Conservation (phyloP, 1,140 invertebrate species). For the Akabosia matsudoensis region DNA sequence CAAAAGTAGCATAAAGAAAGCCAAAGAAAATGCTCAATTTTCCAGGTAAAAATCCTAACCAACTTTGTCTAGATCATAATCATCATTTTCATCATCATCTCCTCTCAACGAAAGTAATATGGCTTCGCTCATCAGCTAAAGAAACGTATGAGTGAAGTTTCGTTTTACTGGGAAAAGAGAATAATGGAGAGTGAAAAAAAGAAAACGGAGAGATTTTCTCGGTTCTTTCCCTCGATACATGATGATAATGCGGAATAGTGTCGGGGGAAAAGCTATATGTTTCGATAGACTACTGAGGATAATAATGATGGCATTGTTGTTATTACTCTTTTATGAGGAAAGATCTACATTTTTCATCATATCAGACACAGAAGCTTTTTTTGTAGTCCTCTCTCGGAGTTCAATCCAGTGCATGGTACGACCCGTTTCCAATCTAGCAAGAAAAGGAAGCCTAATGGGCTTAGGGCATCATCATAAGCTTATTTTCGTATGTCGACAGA, state of each 20-base stretch:
- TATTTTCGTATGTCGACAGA: too few relatives aligned
- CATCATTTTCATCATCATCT: not conserved
- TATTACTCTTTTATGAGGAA: not conserved
- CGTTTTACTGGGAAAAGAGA: not conserved
- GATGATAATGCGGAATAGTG: not conserved
- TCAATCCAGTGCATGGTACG: not conserved
- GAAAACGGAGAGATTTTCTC: not conserved
- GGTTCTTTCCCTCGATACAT: not conserved
- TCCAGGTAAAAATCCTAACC: too few relatives aligned
- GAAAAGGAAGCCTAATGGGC: not conserved
- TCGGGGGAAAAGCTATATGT: not conserved
- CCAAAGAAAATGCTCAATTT: too few relatives aligned
- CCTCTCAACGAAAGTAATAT: not conserved
- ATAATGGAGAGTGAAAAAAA: not conserved
- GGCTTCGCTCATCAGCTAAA: not conserved
- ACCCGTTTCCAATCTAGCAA: not conserved
- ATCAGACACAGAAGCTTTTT: not conserved
- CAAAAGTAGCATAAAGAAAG: too few relatives aligned
- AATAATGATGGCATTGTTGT: not conserved
- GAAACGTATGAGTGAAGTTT: not conserved
- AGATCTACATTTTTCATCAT: not conserved
- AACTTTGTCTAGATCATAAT: too few relatives aligned
- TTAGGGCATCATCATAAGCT: conserved; percentile 8
- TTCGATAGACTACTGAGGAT: not conserved
- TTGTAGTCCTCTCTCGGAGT: not conserved